These are phyloP conservation scores for Rhyacichthys aspro DNA, from an alignment of 2,797 vertebrate genomes.

Conservation along the genomic window DNA sequence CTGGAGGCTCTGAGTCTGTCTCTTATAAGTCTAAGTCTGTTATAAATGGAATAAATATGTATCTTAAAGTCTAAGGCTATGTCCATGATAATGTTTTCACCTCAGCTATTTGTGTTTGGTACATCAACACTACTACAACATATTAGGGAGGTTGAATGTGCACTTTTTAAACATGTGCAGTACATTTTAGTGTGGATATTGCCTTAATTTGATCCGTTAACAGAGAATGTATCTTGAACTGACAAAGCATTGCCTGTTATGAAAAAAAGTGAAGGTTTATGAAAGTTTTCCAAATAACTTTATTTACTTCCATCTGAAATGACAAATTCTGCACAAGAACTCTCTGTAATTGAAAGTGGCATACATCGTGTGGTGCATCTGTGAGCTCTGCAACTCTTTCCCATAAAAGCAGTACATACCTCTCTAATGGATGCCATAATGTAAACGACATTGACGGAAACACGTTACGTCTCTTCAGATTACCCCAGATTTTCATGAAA, in stretches of 20 bases:
- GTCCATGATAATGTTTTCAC: too few species aligned
- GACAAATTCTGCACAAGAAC: background rate
- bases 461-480: slow-evolving; percentile 25
- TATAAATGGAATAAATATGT: background rate
- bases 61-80: too few species aligned
- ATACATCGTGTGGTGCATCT: slow-evolving; percentile 3
- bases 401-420: slow-evolving; percentile 1
- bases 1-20: slow-evolving; percentile 1
- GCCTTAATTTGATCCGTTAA: too few species aligned
- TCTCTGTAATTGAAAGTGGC: slow-evolving; percentile 18
- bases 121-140: too few species aligned
- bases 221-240: too few species aligned
- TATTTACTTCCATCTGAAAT: slow-evolving; percentile 10
- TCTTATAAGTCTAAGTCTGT: too few species aligned
- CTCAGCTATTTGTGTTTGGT: too few species aligned
- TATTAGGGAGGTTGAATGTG: too few species aligned
- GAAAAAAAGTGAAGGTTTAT: background rate
- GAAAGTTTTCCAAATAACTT: background rate
- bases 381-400: background rate
- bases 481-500: slow-evolving; percentile 46
- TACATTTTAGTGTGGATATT: too few species aligned
- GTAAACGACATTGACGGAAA: slow-evolving; percentile 32
- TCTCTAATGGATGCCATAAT: slow-evolving; percentile 1
- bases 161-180: too few species aligned
- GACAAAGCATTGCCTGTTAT: background rate